Conservation (phyloP, 1,140 invertebrate genomes). For the Rhopalosiphum maidis region DNA sequence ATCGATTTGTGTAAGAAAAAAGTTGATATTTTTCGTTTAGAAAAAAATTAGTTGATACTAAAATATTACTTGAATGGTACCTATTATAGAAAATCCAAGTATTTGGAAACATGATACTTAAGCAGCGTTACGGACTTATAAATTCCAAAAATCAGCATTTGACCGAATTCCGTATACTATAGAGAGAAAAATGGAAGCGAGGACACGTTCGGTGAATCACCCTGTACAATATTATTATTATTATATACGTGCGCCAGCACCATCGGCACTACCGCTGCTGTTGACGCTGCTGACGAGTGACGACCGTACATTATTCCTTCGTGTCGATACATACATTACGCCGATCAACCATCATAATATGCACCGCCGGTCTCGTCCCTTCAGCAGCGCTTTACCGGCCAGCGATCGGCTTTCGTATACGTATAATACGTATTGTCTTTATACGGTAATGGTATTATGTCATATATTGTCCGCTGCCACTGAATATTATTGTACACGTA, state of each 20-base stretch:
- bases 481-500: not conserved
- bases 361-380: not conserved
- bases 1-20: too few relatives aligned
- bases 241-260: not conserved
- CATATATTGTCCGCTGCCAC: not conserved
- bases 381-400: not conserved
- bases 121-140: too few relatives aligned
- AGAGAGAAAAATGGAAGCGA: too few relatives aligned
- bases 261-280: not conserved
- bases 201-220: not conserved
- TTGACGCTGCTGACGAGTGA: not conserved
- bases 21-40: not conserved
- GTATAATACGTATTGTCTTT: not conserved
- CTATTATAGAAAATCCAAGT: too few relatives aligned
- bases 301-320: not conserved
- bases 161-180: too few relatives aligned
- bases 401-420: not conserved
- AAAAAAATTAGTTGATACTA: not conserved
- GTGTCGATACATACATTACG: conserved; percentile 48
- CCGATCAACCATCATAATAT: conserved; percentile 2
- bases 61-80: too few relatives aligned
- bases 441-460: not conserved
- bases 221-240: not conserved
- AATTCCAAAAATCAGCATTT: too few relatives aligned
- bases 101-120: too few relatives aligned